Evolutionary conservation across 2,888 invertebrate species (phyloP), one percentile per base, ranked within the genome.

Genomic region (Selenia dentaria): DNA sequence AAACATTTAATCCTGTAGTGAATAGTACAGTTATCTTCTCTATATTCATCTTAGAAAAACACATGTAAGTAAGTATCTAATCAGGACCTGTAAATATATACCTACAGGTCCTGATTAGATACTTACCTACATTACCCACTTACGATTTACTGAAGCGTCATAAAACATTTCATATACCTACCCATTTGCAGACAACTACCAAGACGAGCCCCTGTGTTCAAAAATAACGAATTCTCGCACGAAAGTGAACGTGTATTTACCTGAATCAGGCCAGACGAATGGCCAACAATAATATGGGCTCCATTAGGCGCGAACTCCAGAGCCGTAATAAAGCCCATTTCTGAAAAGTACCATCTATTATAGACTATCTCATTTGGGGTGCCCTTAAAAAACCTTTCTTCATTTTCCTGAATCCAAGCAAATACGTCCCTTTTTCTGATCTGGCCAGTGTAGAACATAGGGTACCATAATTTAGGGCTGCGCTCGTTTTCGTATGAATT

Each of bases 251-350:
- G 35, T 35, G 40, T 67, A 91, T 92, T 86, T 92, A 91, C 92
- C 87, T 92, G 91, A 56, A 92, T 87, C 47, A 79, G 59, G 27
- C 92, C 92, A 4, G 87, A 79, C 14, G 91, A 86, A 68, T 89
- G 91, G 6, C 83, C 83, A 14, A 82, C 79, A 31, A 87, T 79
- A 62, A 92, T 67, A 51, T 81, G 60, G 33, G 73, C 65, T 11
- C 91, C 91, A 51, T 80, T 73, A 4, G 80, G 78, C 14, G 89
- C 82, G 63, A 80, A 92, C 51, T 78, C 77, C 42, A 89, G 58
- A 16, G 83, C 70, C 24, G 78, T 79, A 46, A 86, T 78, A 40
- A 67, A 72, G 1, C 87, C 86, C 51, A 74, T 62, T 61, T 83
- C 83, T 1, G 77, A 70, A 38, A 64, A 67, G 53, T 61, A 79